Base-by-base conservation (phyloP, 2,797 vertebrate genomes). In the Pachyuromys duprasi region DNA sequence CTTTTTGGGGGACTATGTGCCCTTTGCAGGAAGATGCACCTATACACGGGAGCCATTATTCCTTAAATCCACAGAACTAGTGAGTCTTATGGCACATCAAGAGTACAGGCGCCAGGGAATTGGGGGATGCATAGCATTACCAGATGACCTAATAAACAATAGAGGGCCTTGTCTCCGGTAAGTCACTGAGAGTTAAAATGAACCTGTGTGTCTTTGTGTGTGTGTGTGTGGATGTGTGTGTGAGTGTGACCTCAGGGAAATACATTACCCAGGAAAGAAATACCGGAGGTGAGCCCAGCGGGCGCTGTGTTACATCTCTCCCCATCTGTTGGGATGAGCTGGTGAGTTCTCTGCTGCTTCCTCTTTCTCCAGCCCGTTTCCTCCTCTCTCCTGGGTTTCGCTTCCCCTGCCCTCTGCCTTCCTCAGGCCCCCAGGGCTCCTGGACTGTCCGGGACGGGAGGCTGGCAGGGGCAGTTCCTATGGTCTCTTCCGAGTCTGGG, bases 331-430 rank as follows among this genome's bases (percentile, higher is more conserved):
- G 20, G 42, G 31, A 36, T n/a, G 45, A 36, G 72, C 76, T 76
- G 42, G 24, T 96, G 93, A 96, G 31, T 65, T 93, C 69, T 79
- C n/a, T 86, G 65, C 70, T 42, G 69, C 67, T 95, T 96, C 92
- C n/a, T 90, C 90, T 89, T 90, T 89, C 36, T 86, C 42, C 12
- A 0, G 53, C 31, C 62, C 36, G 53, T 67, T 94, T 78, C 89
- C 70, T 33, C 53, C 84, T 74, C 75, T 20, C 79, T 70, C 91
- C 63, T 9, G 42, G 75, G 74, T 94, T 95, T 95, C 79, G 33
- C 17, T 96, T 89, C 70, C 57, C 12, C n/a, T 18, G 4, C 62
- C 53, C 65, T 28, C 36, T 39, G 45, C 49, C 55, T 42, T 92
- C 88, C 81, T 60, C 76, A 84, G 60, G 78, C 49, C 60, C 39